Conservation (phyloP, 2,113 vertebrate species). For the Mobula birostris region DNA sequence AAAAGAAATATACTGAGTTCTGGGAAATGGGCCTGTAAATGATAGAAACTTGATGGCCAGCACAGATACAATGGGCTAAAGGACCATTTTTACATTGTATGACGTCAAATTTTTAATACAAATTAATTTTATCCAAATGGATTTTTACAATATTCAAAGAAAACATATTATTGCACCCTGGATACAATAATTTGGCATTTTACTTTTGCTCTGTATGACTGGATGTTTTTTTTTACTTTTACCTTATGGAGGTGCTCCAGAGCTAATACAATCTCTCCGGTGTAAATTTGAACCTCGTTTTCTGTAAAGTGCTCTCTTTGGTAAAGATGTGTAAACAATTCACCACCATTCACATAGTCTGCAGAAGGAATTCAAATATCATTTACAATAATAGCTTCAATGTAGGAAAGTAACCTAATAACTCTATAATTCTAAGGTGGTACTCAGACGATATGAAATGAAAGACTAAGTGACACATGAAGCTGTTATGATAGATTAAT, state of each 20-base stretch:
- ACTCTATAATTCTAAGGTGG: no score
- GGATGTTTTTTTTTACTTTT: constrained; percentile 12
- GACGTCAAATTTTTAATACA: neutral
- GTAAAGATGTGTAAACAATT: constrained; percentile 39
- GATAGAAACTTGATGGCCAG: no score
- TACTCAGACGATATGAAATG: no score
- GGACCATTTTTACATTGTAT: no score
- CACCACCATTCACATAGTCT: constrained; percentile 39
- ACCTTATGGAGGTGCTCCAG: constrained; percentile 39
- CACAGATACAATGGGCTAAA: no score
- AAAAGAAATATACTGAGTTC: neutral
- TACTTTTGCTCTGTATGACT: neutral
- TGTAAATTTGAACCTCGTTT: constrained; percentile 36
- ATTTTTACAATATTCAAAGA: neutral
- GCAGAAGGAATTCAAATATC: neutral
- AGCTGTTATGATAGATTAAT: no score
- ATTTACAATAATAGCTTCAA: neutral
- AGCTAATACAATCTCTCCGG: constrained; percentile 35
- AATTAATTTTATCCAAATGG: neutral
- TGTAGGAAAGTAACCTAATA: no score
- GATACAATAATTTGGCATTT: neutral
- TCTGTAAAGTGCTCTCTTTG: constrained; percentile 38
- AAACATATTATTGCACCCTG: neutral
- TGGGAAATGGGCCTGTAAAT: neutral
- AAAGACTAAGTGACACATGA: no score